Conservation (phyloP, 37 sponge, comb jelly and placozoan species). For the Agelas oroides region DNA sequence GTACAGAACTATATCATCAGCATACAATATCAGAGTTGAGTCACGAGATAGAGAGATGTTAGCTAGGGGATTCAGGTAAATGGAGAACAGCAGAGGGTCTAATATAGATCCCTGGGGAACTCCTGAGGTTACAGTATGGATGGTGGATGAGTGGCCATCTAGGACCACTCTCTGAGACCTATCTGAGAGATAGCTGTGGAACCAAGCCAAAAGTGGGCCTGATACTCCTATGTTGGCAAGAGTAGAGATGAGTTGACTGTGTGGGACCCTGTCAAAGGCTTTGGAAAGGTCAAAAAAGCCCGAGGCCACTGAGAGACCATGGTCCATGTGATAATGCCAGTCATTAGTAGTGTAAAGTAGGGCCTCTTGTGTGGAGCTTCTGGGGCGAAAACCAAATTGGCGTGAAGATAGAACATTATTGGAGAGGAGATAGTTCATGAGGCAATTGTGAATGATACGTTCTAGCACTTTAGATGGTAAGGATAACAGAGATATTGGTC, state of each 20-base stretch:
- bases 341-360: not conserved
- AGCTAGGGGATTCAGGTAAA: constrained; percentile 3
- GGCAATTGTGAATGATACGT: constrained; percentile 2
- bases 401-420: not conserved
- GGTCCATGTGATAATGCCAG: not conserved
- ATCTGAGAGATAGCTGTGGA: not conserved
- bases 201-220: constrained; percentile 3
- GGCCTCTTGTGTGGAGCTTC: constrained; percentile 14
- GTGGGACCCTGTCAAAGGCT: not conserved
- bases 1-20: constrained; percentile 2
- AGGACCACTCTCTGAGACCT: constrained; percentile 7
- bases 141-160: constrained; percentile 1
- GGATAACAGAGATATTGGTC: constrained; percentile 43
- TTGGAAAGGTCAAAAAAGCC: constrained; percentile 4
- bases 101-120: constrained; percentile 23
- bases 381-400: constrained; percentile 35
- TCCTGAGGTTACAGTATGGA: not conserved
- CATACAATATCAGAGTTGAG: not conserved
- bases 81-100: constrained; percentile 6
- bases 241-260: not conserved
- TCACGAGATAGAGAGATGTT: constrained; percentile 4
- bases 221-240: not conserved
- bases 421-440: not conserved
- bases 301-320: not conserved
- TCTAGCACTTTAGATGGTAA: constrained; percentile 22